These are phyloP conservation scores for Cheilosia pagana DNA, from an alignment of 2,888 invertebrate genomes.

Conservation along the genomic window DNA sequence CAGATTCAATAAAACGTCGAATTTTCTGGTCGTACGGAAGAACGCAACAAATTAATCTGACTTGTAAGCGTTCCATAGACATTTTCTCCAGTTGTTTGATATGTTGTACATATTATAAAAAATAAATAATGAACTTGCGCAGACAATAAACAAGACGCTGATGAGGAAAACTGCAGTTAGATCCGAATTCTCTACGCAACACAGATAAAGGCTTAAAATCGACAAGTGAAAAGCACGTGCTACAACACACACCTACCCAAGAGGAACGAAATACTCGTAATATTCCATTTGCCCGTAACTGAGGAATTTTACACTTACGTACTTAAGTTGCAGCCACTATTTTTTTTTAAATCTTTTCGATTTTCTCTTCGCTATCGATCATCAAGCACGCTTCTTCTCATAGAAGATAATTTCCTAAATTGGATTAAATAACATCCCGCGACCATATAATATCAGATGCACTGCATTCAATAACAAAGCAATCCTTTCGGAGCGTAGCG, in stretches of 20 bases:
- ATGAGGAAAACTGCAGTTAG: conserved; percentile 44
- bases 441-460: conserved; percentile 36
- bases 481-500: conserved; percentile 35
- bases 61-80: conserved; percentile 12
- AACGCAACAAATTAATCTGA: conserved; percentile 23
- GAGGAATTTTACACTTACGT: conserved; percentile 54
- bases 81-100: conserved; percentile 51
- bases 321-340: conserved; percentile 21
- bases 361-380: background rate
- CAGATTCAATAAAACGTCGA: conserved; percentile 29
- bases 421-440: conserved; percentile 51
- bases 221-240: conserved; percentile 56
- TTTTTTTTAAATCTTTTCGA: background rate
- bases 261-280: conserved; percentile 46
- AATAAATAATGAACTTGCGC: conserved; percentile 23
- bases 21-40: conserved; percentile 28
- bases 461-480: background rate
- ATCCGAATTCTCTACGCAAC: conserved; percentile 54
- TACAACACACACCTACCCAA: conserved; percentile 47
- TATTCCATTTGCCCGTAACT: conserved; percentile 39
- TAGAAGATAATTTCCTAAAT: conserved; percentile 25
- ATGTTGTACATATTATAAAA: conserved; percentile 28
- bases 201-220: conserved; percentile 18
- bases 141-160: conserved; percentile 1
- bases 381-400: background rate